Conservation (phyloP, 2,888 invertebrate species). For the Pheosia tremula region DNA sequence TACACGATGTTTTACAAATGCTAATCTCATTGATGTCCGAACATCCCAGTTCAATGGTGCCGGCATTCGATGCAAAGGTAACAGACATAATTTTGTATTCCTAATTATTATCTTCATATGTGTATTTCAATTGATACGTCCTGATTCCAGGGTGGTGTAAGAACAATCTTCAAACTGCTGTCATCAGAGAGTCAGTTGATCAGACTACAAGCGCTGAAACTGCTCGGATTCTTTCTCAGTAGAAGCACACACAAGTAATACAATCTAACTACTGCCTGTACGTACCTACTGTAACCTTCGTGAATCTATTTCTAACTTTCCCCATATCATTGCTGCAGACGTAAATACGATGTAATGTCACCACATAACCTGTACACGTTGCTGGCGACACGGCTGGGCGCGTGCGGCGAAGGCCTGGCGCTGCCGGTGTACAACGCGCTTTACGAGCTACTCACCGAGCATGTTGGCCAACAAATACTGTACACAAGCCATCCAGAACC, state of each 20-base stretch:
- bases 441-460: slow-evolving; percentile 99
- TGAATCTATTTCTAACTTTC: too few relatives aligned
- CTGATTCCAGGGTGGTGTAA: slow-evolving; percentile 89
- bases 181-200: slow-evolving; percentile 98
- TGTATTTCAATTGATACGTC: background rate
- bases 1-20: slow-evolving; percentile 99
- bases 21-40: slow-evolving; percentile 98
- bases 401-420: slow-evolving; percentile 91
- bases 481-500: slow-evolving; percentile 98
- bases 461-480: slow-evolving; percentile 97
- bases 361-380: slow-evolving; percentile 99
- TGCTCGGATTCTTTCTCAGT: slow-evolving; percentile 98
- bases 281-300: too few relatives aligned
- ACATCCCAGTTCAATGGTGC: slow-evolving; percentile 99
- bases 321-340: slow-evolving; percentile 78
- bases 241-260: slow-evolving; percentile 98
- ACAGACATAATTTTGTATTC: slow-evolving; percentile 5
- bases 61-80: slow-evolving; percentile 97
- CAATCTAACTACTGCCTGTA: background rate
- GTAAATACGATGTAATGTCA: slow-evolving; percentile 99
- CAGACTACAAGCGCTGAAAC: slow-evolving; percentile 96
- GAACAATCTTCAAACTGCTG: slow-evolving; percentile 98
- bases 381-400: slow-evolving; percentile 93
- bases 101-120: background rate
- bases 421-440: slow-evolving; percentile 99